Evolutionary conservation across 2,113 vertebrate species (phyloP).

Genomic region (Ia io): DNA sequence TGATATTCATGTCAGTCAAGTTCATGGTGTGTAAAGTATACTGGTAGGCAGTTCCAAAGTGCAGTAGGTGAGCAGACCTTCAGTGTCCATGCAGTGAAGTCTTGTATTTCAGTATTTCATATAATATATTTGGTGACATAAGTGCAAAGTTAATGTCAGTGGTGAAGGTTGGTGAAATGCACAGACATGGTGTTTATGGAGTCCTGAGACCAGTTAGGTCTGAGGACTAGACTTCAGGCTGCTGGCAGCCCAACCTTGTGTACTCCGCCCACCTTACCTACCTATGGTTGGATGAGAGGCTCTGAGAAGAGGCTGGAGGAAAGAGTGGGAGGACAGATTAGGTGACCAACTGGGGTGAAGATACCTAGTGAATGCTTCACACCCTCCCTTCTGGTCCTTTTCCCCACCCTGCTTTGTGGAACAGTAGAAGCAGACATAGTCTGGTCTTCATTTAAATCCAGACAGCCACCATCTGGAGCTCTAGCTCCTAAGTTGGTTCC

Average conservation of each 20-base stretch:
- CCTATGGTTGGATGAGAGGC: background rate
- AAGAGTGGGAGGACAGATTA: background rate
- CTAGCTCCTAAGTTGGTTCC: background rate
- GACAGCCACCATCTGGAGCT: background rate
- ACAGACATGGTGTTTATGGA: background rate
- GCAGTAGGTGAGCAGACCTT: background rate
- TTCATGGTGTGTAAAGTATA: background rate
- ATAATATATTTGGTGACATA: background rate
- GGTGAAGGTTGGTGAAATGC: background rate
- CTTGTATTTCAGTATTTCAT: background rate
- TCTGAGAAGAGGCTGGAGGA: background rate
- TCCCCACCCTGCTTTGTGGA: accelerated
- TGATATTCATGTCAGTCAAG: background rate
- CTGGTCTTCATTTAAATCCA: background rate
- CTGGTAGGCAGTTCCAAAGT: background rate
- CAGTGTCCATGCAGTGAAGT: background rate
- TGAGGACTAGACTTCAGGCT: background rate
- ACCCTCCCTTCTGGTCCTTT: background rate
- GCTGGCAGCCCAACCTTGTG: background rate
- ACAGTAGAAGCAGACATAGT: background rate
- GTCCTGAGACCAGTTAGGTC: background rate
- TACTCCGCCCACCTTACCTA: background rate
- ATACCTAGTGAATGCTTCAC: background rate
- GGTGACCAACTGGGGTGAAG: background rate
- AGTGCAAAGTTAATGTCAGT: background rate